Base-by-base conservation (phyloP, 2,888 invertebrate genomes). In the Geophilus truncorum region DNA sequence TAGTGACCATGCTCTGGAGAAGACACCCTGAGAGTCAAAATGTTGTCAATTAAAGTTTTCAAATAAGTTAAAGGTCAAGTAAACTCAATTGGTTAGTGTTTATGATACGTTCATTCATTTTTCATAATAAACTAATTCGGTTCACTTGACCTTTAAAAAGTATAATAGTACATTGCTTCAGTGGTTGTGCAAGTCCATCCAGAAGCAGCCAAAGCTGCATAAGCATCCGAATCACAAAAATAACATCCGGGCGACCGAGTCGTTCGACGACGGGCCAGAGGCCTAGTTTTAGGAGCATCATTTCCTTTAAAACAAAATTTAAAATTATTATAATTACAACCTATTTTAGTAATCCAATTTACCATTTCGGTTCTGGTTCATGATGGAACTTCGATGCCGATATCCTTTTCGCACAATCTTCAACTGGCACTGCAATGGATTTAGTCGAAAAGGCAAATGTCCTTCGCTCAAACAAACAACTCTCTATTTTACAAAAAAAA, bases 131-230 rank as follows among this genome's bases (percentile, higher is more conserved):
- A 32, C 5, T 32, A 6, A 6, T 32, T 18, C 4, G 45, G 5
- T 45, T 45, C 15, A 7, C 4, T 45, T 45, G n/a, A 45, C 15
- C 12, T 18, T 45, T 4, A n/a, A n/a, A n/a, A n/a, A n/a, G n/a
- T n/a, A n/a, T n/a, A n/a, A n/a, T 62, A 10, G 6, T 70, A 70
- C 70, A 70, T 28, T 15, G 70, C 7, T 70, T 70, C 70, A 0
- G 70, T 70, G 25, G 70, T 70, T 15, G 70, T 70, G 28, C 70
- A 70, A 25, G 70, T 70, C 70, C 70, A 70, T 25, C 70, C 70
- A 7, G 70, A 25, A 25, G 70, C 70, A 9, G 28, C 70, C n/a
- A 70, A 28, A 1, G 70, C 6, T 28, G 70, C 70, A 6, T 70
- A 70, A 10, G 70, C 28, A 10, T 70, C 70, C 2, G 70, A 25